phyloP scores from a whole-genome alignment of 2,888 invertebrate genomes.

The Venusia cambrica region DNA sequence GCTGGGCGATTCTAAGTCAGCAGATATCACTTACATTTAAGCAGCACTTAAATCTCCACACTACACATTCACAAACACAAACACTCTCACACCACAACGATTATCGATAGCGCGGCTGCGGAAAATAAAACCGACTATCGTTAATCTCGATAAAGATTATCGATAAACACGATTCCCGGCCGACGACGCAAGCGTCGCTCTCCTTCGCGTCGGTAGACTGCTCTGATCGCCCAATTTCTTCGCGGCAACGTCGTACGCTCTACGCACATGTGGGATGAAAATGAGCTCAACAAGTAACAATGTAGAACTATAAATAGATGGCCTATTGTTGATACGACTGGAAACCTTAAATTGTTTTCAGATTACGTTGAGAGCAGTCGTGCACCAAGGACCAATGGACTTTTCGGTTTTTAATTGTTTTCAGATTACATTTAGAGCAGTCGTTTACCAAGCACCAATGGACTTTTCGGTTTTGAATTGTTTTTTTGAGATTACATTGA shows the following conservation, averaged over 20 bases:
- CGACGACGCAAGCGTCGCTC: slow-evolving; percentile 54
- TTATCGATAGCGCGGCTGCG: too few species aligned
- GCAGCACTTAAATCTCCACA: slow-evolving; percentile 18
- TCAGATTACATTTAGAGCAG: too few species aligned
- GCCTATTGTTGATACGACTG: slow-evolving; percentile 31
- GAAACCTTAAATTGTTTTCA: slow-evolving; percentile 19
- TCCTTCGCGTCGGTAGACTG: slow-evolving; percentile 60
- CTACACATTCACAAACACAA: slow-evolving; percentile 23
- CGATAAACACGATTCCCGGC: slow-evolving; percentile 13
- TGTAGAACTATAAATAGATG: slow-evolving; percentile 37
- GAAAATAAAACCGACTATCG: slow-evolving; percentile 24
- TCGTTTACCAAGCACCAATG: too few species aligned
- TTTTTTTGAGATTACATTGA: too few species aligned
- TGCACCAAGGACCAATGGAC: too few species aligned
- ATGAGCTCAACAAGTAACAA: slow-evolving; percentile 34
- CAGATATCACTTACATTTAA: slow-evolving; percentile 22
- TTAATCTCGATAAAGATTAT: slow-evolving; percentile 3
- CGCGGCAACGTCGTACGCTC: slow-evolving; percentile 41
- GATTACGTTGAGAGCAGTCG: too few species aligned
- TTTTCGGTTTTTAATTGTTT: too few species aligned
- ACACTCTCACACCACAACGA: slow-evolving; percentile 26
- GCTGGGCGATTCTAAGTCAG: too few species aligned
- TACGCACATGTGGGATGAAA: slow-evolving; percentile 42
- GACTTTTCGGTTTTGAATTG: too few species aligned
- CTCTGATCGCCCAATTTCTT: slow-evolving; percentile 63